These are phyloP conservation scores for Bombus waltoni DNA, from an alignment of 1,140 invertebrate genomes.

Conservation along the genomic window DNA sequence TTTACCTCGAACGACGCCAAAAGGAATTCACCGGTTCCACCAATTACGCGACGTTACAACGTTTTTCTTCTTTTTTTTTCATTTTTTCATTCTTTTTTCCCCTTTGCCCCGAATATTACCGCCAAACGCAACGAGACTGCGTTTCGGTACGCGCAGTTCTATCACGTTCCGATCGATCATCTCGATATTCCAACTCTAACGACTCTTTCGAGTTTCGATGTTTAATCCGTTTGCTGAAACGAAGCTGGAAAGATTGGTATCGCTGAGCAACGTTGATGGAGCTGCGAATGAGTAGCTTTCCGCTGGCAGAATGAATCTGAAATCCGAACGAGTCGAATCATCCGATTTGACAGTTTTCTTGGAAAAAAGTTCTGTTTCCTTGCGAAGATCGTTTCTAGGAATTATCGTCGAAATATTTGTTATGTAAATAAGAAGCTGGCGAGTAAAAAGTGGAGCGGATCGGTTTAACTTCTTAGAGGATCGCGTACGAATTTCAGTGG, in stretches of 20 bases:
- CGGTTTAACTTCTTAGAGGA: too few species aligned
- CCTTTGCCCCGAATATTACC: background rate
- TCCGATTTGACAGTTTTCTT: background rate
- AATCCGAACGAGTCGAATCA: too few species aligned
- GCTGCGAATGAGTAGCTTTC: background rate
- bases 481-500: too few species aligned
- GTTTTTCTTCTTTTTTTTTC: background rate
- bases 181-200: background rate
- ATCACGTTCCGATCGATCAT: background rate
- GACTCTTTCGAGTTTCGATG: background rate
- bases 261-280: background rate
- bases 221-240: background rate
- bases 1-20: constrained; percentile 33
- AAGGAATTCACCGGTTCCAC: constrained; percentile 33
- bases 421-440: too few species aligned
- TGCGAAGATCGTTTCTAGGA: background rate
- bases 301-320: too few species aligned
- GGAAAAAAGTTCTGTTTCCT: background rate
- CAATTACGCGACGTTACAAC: constrained; percentile 17
- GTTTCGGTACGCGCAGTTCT: background rate
- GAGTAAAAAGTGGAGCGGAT: too few species aligned
- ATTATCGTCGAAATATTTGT: too few species aligned
- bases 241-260: background rate
- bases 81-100: background rate
- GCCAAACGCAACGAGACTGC: background rate